phyloP scores from a whole-genome alignment of 64 coral and sea anemone genomes.

The Astreopora myriophthalma region DNA sequence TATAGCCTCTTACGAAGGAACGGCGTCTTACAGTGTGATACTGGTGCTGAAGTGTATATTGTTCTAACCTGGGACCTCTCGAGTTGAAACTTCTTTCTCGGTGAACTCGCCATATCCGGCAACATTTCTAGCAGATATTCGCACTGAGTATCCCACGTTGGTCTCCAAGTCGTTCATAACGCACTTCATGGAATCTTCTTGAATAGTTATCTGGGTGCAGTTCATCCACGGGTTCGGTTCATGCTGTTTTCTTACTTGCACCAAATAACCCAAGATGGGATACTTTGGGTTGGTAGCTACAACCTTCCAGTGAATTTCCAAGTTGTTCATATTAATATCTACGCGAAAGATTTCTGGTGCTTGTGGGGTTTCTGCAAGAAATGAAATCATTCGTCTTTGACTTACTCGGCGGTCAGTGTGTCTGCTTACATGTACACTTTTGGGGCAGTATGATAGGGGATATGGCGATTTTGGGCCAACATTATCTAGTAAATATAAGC shows the following conservation, averaged over 20 bases:
- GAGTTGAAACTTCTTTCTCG: not conserved
- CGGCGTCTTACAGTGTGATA: no score
- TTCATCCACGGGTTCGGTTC: not conserved
- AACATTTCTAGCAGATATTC: not conserved
- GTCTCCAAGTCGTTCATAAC: not conserved
- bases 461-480: no score
- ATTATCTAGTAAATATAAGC: no score
- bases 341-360: not conserved
- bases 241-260: not conserved
- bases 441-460: no score
- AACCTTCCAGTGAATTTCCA: conserved; percentile 8
- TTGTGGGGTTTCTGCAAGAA: not conserved
- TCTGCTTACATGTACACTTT: no score
- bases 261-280: not conserved
- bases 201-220: not conserved
- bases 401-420: not conserved
- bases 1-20: no score
- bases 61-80: not conserved
- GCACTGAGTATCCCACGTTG: not conserved
- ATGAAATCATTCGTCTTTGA: not conserved
- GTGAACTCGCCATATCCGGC: not conserved
- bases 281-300: not conserved
- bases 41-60: no score
- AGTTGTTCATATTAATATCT: not conserved
- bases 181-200: not conserved